Base-by-base conservation (phyloP, 2,113 vertebrate species). In the Cyphomyrus plagiostoma region DNA sequence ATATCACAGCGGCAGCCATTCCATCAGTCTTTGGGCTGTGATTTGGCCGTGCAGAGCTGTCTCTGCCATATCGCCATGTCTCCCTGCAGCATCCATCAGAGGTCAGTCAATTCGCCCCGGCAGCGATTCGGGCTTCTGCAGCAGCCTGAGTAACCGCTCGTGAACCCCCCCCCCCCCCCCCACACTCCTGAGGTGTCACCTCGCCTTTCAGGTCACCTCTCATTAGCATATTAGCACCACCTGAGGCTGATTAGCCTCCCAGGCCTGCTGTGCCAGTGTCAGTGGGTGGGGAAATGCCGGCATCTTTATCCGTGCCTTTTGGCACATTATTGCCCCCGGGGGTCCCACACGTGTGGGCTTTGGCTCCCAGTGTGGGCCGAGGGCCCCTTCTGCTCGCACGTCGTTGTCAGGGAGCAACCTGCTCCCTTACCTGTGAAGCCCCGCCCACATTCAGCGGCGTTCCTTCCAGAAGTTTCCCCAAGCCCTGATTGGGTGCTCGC, bases 241-340 rank as follows among this genome's bases (percentile, higher is more conserved):
- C 10, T n/a, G 62, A 42, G 23, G 23, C 30, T 30, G 10, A 19
- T 84, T 48, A 46, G 42, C 82, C 19, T n/a, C 45, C 1, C 74
- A 10, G 88, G 50, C 84, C 53, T 66, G 30, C 62, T 48, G 46
- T 52, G 62, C 66, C 19, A 21, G 56, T 9, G 23, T 45, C 30
- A 45, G n/a, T 5, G 52, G 17, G 62, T 13, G 49, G 42, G 30
- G 45, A 4, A 26, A 6, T 52, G n/a, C 19, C 48, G 23, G 13
- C 26, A 4, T 86, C 21, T 86, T 87, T 80, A 87, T 53, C 66
- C 4, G 58, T 17, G 17, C 86, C 86, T 90, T 88, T 88, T 88
- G 86, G n/a, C 86, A 56, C 39, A 46, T 88, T 48, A 56, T 15
- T 39, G 49, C 86, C 23, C n/a, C 10, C 15, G 48, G 84, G 49